Conservation (phyloP, 2,888 invertebrate species). For the Spialia ferax region DNA sequence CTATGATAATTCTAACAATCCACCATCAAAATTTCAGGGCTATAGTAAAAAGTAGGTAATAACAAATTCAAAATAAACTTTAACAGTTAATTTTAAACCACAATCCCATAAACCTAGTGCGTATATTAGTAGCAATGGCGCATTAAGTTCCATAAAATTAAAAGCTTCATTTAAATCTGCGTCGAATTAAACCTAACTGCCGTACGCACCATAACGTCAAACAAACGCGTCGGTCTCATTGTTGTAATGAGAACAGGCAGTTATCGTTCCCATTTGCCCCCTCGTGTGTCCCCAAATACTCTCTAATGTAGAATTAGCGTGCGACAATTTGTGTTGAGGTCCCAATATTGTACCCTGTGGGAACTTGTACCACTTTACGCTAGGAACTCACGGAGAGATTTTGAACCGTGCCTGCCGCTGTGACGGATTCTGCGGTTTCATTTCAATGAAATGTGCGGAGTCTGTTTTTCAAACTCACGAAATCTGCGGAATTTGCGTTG, state of each 20-base stretch:
- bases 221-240: constrained; percentile 26
- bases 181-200: constrained; percentile 10
- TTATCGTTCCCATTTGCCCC: constrained; percentile 32
- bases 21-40: no score
- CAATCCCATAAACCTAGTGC: no score
- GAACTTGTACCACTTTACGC: constrained; percentile 23
- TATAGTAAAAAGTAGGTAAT: no score
- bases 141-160: constrained; percentile 3
- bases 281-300: constrained; percentile 17
- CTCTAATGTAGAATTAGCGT: constrained; percentile 19
- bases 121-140: not conserved
- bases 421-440: no score
- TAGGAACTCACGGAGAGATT: no score
- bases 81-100: no score
- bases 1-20: no score
- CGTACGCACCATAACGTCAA: constrained; percentile 20
- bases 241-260: constrained; percentile 26
- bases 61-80: no score
- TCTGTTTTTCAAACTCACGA: no score
- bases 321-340: constrained; percentile 27
- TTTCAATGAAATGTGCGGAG: no score
- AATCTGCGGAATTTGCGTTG: no score
- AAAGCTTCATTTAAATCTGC: constrained; percentile 13
- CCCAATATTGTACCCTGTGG: constrained; percentile 22
- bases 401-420: no score